Evolutionary conservation across 2,888 invertebrate species (phyloP), one percentile per base, ranked within the genome.

Genomic region (Limnephilus marmoratus): DNA sequence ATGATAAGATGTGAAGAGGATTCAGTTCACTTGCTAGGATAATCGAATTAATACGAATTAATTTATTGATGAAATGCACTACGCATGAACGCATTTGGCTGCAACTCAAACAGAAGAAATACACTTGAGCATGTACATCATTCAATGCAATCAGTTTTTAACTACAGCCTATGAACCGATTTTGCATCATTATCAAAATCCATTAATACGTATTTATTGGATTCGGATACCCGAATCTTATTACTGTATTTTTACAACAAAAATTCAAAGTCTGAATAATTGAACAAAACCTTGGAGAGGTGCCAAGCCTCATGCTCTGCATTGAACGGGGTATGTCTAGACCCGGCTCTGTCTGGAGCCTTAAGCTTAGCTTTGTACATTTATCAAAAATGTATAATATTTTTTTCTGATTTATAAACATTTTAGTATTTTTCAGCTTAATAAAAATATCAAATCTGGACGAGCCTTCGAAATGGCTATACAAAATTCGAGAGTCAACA

Each of bases 261-360:
- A 68, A 68, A 68, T 24, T 68, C 24, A 24, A 68, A 68, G 68
- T 68, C 68, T 68, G 68, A 68, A 68, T 4, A 68, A 68, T 68
- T 68, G 68, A 68, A 68, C 68, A 68, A 68, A 24, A 9, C 24
- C 37, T 34, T 83, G 83, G 83, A 31, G 7, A 24, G 15, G 24
- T 34, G 83, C 83, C 83, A 83, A 83, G 24, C 37, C 37, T 83
- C 83, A 37, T 41, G 34, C 83, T 37, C 24, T 37, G 83, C 83
- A 34, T 83, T 83, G 37, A 83, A n/a, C 31, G 37, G 37, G 37
- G 37, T 37, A 83, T 83, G 83, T 83, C 83, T 83, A 83, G 83
- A 83, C 83, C 83, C 37, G 83, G 83, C 31, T 83, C 83, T 34
- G 83, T 41, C 9, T 83, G 24, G 83, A 34, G 83, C 83, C 83